Evolutionary conservation across 2,888 invertebrate species (phyloP).

Genomic region (Aleiodes testaceus): DNA sequence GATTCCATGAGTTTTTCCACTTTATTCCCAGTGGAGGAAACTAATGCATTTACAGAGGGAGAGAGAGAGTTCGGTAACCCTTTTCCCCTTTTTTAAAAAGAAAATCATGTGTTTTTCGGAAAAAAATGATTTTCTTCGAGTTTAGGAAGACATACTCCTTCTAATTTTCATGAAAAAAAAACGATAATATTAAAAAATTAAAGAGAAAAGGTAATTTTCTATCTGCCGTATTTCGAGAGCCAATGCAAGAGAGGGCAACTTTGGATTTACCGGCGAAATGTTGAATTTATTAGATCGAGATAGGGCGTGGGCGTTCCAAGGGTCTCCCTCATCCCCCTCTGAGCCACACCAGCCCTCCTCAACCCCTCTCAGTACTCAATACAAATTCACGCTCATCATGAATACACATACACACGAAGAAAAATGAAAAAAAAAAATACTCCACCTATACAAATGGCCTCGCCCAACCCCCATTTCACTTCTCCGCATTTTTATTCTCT

Average conservation of each 20-base stretch:
- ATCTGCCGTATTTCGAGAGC: constrained; percentile 29
- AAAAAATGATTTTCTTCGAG: too few species aligned
- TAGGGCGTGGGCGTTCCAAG: constrained; percentile 70
- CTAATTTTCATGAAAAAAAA: constrained; percentile 46
- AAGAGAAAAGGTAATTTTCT: constrained; percentile 20
- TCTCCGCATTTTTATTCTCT: constrained; percentile 33
- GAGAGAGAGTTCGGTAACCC: constrained; percentile 49
- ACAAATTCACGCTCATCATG: constrained; percentile 34
- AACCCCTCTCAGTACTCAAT: constrained; percentile 33
- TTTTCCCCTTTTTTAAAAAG: too few species aligned
- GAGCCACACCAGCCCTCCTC: constrained; percentile 37
- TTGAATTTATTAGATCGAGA: constrained; percentile 73
- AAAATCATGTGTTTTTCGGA: too few species aligned
- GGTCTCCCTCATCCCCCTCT: constrained; percentile 56
- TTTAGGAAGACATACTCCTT: constrained; percentile 16
- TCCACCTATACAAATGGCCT: constrained; percentile 35
- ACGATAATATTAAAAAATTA: neutral
- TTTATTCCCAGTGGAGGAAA: constrained; percentile 4
- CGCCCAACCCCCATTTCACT: constrained; percentile 32
- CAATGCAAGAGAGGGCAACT: constrained; percentile 46
- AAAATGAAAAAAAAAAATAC: constrained; percentile 13
- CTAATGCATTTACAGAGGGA: constrained; percentile 16
- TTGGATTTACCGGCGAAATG: constrained; percentile 70
- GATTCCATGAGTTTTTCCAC: constrained; percentile 68
- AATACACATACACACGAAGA: constrained; percentile 16